phyloP scores from a whole-genome alignment of 2,113 vertebrate species.

The Siniperca knerii region DNA sequence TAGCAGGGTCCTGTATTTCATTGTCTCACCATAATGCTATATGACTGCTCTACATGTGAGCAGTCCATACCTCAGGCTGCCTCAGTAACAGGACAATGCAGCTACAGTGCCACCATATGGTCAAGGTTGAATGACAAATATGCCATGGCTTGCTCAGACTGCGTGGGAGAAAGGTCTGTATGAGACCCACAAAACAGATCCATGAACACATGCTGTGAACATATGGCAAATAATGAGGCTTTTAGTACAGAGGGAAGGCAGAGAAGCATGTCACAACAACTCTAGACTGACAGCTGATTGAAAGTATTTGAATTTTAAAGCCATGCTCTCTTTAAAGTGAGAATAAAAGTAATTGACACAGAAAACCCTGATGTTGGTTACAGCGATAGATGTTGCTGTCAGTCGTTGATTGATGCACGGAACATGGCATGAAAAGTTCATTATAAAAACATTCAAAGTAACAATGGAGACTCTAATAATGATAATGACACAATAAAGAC shows the following conservation, averaged over 20 bases:
- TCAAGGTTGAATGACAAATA: not conserved
- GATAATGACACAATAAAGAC: not conserved
- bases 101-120: slow-evolving; percentile 63
- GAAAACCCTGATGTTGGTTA: slow-evolving; percentile 9
- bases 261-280: not conserved
- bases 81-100: slow-evolving; percentile 12
- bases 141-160: not conserved
- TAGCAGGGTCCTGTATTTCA: slow-evolving; percentile 22
- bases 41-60: slow-evolving; percentile 36
- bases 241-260: slow-evolving; percentile 28
- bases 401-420: not conserved
- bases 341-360: slow-evolving; percentile 4
- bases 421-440: not conserved
- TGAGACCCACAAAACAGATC: slow-evolving; percentile 17
- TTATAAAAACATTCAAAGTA: not conserved
- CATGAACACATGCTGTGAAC: slow-evolving; percentile 36
- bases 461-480: not conserved
- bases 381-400: slow-evolving; percentile 6
- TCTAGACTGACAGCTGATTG: slow-evolving; percentile 24
- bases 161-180: slow-evolving; percentile 30
- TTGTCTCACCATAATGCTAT: slow-evolving; percentile 24
- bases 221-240: slow-evolving; percentile 26
- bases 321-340: not conserved
- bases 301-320: slow-evolving; percentile 18
- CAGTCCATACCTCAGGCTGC: slow-evolving; percentile 1